phyloP scores from a whole-genome alignment of 2,797 vertebrate genomes.

The Neostethus bicornis region DNA sequence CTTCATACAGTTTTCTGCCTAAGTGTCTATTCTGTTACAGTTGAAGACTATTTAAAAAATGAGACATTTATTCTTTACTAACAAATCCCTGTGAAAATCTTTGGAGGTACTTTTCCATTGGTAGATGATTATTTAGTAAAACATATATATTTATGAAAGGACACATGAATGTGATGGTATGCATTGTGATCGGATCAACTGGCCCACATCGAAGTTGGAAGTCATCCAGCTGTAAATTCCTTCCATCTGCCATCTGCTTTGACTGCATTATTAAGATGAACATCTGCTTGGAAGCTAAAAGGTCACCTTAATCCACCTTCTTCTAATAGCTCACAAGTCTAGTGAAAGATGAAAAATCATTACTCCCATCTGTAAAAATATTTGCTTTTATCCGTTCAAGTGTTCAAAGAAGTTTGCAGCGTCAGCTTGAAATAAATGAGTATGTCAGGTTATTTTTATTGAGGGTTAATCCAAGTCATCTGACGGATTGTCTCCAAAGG shows the following conservation, averaged over 20 bases:
- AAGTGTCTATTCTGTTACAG: constrained; percentile 8
- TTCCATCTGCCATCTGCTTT: constrained; percentile 12
- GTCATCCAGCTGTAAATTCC: constrained; percentile 18
- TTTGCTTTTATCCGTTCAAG: constrained; percentile 3
- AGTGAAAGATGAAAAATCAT: background rate
- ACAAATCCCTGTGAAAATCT: background rate
- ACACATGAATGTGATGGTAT: constrained; percentile 1
- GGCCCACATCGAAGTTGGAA: constrained; percentile 7
- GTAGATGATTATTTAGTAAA: background rate
- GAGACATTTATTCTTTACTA: constrained; percentile 15
- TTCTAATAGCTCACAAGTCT: background rate
- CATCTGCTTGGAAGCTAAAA: constrained; percentile 15
- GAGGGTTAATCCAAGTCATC: background rate
- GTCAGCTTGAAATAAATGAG: background rate
- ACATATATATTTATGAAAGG: constrained; percentile 1
- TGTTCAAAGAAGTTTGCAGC: background rate
- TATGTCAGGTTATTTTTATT: background rate
- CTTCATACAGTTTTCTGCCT: constrained; percentile 10
- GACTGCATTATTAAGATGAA: constrained; percentile 22
- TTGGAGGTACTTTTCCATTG: background rate
- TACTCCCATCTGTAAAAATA: background rate
- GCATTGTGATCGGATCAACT: constrained; percentile 8
- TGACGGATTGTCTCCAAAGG: background rate
- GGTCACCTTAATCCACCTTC: constrained; percentile 16
- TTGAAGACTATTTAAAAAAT: constrained; percentile 7